Conservation (phyloP, 2,888 invertebrate genomes). For the Amphipoea lucens region DNA sequence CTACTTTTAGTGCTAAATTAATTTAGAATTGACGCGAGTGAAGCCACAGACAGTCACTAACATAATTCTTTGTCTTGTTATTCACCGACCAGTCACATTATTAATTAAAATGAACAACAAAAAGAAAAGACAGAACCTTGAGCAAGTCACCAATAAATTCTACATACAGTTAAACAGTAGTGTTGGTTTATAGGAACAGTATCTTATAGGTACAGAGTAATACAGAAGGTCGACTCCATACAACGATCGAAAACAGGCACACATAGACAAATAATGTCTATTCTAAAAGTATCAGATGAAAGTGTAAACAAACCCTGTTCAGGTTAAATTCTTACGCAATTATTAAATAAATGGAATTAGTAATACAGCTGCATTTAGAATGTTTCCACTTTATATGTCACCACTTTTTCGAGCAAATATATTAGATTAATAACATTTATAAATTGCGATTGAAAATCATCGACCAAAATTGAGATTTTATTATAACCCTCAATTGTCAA, state of each 20-base stretch:
- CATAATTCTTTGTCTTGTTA: neutral
- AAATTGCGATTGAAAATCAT: too few relatives aligned
- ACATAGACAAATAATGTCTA: neutral
- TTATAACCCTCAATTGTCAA: neutral
- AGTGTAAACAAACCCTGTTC: neutral
- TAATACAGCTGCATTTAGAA: neutral
- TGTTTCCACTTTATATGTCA: neutral
- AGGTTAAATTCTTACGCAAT: neutral
- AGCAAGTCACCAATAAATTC: slow-evolving; percentile 9
- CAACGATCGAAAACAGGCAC: too few relatives aligned
- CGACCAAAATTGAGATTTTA: neutral
- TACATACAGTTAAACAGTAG: neutral
- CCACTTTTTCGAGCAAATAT: neutral
- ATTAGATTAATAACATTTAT: neutral
- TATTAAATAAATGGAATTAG: neutral
- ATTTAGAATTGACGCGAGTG: neutral
- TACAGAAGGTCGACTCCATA: neutral
- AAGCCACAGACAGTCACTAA: neutral
- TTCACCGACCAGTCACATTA: neutral
- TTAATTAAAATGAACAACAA: slow-evolving; percentile 23
- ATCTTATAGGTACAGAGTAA: neutral
- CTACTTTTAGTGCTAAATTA: neutral
- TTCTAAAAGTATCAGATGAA: neutral
- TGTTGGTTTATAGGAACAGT: neutral
- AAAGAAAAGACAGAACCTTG: slow-evolving; percentile 9